Evolutionary conservation across 2,113 vertebrate genomes (phyloP).

Genomic region (Rhea pennata): DNA sequence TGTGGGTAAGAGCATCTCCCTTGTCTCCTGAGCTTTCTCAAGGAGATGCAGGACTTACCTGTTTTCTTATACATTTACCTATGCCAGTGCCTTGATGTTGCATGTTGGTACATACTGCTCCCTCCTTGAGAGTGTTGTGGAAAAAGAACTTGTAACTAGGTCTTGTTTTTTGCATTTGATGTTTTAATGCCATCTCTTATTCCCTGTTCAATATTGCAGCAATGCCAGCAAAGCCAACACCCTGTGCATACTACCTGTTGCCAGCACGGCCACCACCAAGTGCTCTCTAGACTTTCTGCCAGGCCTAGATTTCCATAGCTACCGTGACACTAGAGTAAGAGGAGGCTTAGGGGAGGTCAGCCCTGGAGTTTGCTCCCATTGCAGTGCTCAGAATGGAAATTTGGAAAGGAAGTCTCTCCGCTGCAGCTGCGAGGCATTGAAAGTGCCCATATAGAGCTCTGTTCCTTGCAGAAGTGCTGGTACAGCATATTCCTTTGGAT

Average conservation of each 20-base stretch:
- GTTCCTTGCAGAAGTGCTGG: neutral
- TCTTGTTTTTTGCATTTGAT: neutral
- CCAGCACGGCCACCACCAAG: neutral
- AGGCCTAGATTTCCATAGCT: accelerated
- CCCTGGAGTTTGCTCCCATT: neutral
- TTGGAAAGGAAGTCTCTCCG: neutral
- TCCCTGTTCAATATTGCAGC: neutral
- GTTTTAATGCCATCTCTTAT: neutral
- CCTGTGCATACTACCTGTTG: neutral
- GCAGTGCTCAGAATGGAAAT: neutral
- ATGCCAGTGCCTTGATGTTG: neutral
- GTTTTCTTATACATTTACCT: neutral
- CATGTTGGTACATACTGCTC: neutral
- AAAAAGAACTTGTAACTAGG: neutral
- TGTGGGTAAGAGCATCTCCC: neutral
- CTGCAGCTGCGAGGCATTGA: neutral
- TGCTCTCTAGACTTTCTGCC: neutral
- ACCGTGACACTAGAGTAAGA: neutral
- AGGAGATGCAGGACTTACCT: neutral
- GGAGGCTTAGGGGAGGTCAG: neutral
- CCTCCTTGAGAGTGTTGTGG: neutral
- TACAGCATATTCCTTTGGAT: neutral
- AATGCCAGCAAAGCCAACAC: neutral
- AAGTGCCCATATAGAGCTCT: neutral
- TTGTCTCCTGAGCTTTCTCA: neutral